These are phyloP conservation scores for Drosophila sproati DNA, from an alignment of 1,140 invertebrate genomes.

Conservation along the genomic window DNA sequence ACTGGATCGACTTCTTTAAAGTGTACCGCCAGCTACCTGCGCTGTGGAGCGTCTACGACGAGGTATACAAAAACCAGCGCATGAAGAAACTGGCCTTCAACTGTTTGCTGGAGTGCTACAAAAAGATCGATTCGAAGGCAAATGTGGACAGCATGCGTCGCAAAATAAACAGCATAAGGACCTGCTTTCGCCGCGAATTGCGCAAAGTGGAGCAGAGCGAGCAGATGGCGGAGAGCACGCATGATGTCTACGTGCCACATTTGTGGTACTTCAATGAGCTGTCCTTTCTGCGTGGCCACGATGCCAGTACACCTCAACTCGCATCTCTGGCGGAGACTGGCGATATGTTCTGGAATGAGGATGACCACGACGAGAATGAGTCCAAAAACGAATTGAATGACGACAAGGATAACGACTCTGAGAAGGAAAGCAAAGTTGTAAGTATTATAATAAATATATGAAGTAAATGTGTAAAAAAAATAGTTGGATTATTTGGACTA, in stretches of 20 bases:
- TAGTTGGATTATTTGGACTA: background rate
- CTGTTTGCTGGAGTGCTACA: conserved; percentile 11
- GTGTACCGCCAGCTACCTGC: conserved; percentile 22
- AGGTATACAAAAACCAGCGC: conserved; percentile 21
- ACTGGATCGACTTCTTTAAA: conserved; percentile 33
- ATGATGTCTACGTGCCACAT: conserved; percentile 27
- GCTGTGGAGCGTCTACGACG: conserved; percentile 21
- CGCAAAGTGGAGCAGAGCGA: conserved; percentile 36
- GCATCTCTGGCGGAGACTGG: background rate
- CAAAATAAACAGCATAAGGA: conserved; percentile 29
- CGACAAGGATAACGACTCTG: background rate
- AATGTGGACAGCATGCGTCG: conserved; percentile 36
- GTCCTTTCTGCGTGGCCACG: conserved; percentile 12
- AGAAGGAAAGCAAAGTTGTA: conserved; percentile 17
- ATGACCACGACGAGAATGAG: background rate
- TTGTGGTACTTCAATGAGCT: conserved; percentile 45
- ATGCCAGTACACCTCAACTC: background rate
- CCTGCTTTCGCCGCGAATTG: conserved; percentile 37
- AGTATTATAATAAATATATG: background rate
- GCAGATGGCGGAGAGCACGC: background rate
- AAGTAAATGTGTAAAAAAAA: background rate
- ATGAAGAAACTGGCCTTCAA: background rate
- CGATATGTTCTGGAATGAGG: background rate
- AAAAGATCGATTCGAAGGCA: conserved; percentile 23
- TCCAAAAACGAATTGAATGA: background rate